These are phyloP conservation scores for Phainopepla nitens DNA, from an alignment of 2,113 vertebrate genomes.

Conservation along the genomic window DNA sequence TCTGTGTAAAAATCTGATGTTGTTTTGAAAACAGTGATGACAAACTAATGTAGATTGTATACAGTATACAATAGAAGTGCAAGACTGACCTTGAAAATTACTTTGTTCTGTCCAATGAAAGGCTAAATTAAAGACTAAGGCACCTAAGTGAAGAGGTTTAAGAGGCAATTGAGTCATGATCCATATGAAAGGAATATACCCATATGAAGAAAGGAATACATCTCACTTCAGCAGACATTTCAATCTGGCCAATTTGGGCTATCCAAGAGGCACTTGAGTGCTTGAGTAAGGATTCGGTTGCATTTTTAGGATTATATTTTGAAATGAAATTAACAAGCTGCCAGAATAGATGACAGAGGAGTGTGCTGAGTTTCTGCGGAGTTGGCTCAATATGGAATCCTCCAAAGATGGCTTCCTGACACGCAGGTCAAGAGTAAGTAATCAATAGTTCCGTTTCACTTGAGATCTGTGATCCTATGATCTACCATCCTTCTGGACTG, in stretches of 20 bases:
- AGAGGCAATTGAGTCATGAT: neutral
- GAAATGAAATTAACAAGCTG: neutral
- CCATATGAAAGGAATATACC: neutral
- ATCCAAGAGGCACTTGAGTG: neutral
- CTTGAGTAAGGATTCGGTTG: neutral
- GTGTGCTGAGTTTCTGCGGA: neutral
- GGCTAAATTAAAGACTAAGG: neutral
- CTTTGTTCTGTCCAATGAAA: neutral
- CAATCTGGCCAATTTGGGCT: neutral
- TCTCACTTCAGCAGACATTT: neutral
- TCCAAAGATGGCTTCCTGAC: neutral
- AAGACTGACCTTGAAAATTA: neutral
- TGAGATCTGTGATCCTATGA: neutral
- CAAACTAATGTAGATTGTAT: neutral
- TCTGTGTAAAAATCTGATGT: neutral
- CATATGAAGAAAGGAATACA: neutral
- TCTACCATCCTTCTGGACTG: neutral
- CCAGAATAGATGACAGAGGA: neutral
- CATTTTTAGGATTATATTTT: neutral
- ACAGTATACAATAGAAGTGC: neutral
- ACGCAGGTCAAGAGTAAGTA: neutral
- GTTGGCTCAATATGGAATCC: neutral
- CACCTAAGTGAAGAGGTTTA: neutral
- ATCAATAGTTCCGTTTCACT: neutral
- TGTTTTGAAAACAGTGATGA: neutral